Percentiles rank a stretch among this genome's conserved stretches.
Evolutionary conservation across 2,888 invertebrate species (phyloP).

Genomic region (Pheosia tremula): DNA sequence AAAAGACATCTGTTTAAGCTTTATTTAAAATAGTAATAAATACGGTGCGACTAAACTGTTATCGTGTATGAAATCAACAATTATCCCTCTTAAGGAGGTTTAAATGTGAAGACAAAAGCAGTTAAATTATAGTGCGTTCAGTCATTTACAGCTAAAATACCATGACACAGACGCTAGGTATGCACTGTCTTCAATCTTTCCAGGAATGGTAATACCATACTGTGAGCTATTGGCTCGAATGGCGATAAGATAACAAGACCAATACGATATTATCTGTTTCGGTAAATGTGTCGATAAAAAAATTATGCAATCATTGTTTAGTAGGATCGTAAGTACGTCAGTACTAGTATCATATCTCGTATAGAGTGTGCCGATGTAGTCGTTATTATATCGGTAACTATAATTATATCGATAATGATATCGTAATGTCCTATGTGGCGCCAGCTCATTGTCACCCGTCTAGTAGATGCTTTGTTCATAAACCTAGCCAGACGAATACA

Average conservation of each 20-base stretch:
- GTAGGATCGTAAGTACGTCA: neutral
- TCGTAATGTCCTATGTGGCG: neutral
- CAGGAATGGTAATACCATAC: conserved; percentile 15
- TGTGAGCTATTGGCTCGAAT: conserved; percentile 15
- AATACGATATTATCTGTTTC: conserved; percentile 23
- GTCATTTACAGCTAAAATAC: too few species aligned
- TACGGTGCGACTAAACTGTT: too few species aligned
- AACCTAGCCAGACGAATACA: neutral
- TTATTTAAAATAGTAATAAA: too few species aligned
- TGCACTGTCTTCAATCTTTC: conserved; percentile 7
- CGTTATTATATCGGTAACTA: neutral
- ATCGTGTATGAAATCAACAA: too few species aligned
- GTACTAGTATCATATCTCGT: conserved; percentile 3
- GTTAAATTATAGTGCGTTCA: too few species aligned
- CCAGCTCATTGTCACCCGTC: neutral
- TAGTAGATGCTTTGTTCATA: neutral
- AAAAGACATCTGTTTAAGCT: too few species aligned
- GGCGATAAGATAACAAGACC: conserved; percentile 30
- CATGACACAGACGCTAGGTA: too few species aligned
- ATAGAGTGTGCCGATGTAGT: neutral
- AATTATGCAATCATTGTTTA: conserved; percentile 6
- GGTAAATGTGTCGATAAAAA: conserved; percentile 25
- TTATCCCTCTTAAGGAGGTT: too few species aligned
- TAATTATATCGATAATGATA: neutral
- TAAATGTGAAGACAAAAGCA: too few species aligned